Evolutionary conservation across 2,888 invertebrate species (phyloP).

Genomic region (Griposia aprilina): DNA sequence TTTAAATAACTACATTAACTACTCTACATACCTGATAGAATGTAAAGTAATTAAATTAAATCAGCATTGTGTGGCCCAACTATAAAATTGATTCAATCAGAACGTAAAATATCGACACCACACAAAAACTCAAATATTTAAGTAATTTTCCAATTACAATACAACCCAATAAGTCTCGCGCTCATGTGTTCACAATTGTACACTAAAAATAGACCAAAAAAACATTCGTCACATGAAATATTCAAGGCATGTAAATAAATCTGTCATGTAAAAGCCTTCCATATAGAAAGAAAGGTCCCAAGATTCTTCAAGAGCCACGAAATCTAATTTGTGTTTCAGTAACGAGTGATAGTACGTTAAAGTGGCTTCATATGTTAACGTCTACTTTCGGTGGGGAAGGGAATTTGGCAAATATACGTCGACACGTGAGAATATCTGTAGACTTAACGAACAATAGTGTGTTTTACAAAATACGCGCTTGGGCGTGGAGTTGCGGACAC

Average conservation of each 20-base stretch:
- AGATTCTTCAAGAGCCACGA: conserved; percentile 33
- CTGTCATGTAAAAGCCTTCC: conserved; percentile 38
- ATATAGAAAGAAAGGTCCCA: conserved; percentile 19
- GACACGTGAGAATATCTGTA: conserved; percentile 58
- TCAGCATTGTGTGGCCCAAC: too few species aligned
- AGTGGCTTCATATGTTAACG: conserved; percentile 60
- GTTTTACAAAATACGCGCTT: background rate
- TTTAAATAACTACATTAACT: background rate
- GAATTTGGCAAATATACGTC: conserved; percentile 57
- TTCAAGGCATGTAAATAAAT: conserved; percentile 40
- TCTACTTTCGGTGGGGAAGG: conserved; percentile 35
- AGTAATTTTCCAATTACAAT: conserved; percentile 1
- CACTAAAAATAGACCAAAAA: background rate
- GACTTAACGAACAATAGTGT: background rate
- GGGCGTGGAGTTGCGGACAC: background rate
- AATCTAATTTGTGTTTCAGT: conserved; percentile 65
- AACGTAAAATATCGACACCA: background rate
- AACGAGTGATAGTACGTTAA: conserved; percentile 51
- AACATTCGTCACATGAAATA: conserved; percentile 28
- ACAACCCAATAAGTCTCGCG: background rate
- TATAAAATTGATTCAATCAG: background rate
- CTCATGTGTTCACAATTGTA: background rate
- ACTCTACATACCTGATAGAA: too few species aligned
- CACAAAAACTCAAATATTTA: background rate
- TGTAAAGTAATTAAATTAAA: too few species aligned